A percentile compares a stretch with the other conserved stretches of the same genome.
Conservation (phyloP, 2,888 invertebrate genomes). For the Taenaris catops region DNA sequence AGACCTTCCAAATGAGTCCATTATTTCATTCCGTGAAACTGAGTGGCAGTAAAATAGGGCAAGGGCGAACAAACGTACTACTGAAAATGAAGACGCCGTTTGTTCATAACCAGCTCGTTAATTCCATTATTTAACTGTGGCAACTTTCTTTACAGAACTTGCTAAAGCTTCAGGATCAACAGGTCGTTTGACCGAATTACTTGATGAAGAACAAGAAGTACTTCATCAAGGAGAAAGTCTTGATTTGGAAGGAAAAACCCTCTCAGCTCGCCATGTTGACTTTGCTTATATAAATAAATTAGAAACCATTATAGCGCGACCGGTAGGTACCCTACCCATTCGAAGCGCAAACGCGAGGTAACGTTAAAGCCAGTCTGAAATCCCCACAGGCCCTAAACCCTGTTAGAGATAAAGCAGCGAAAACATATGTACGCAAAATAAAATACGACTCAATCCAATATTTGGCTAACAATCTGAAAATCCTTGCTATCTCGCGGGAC, state of each 20-base stretch:
- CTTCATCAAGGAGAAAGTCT: too few relatives aligned
- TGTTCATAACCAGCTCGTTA: constrained; percentile 79
- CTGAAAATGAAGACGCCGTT: constrained; percentile 76
- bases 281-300: too few relatives aligned
- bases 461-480: constrained; percentile 14
- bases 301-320: too few relatives aligned
- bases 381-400: neutral
- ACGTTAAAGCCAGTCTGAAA: neutral
- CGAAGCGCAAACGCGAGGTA: too few relatives aligned
- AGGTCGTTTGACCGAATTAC: too few relatives aligned
- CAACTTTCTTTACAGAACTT: too few relatives aligned
- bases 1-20: constrained; percentile 59
- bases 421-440: constrained; percentile 2
- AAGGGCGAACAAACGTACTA: constrained; percentile 61
- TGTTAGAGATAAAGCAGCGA: too few relatives aligned
- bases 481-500: constrained; percentile 5
- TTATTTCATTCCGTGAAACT: constrained; percentile 73
- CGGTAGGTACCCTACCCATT: too few relatives aligned
- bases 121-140: constrained; percentile 75
- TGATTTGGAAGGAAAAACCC: too few relatives aligned
- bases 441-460: constrained; percentile 8
- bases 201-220: too few relatives aligned
- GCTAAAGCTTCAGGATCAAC: too few relatives aligned
- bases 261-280: too few relatives aligned
- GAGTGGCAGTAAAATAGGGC: constrained; percentile 73